Evolutionary conservation across 1,140 invertebrate species (phyloP).

Genomic region (Drosophila gunungcola): DNA sequence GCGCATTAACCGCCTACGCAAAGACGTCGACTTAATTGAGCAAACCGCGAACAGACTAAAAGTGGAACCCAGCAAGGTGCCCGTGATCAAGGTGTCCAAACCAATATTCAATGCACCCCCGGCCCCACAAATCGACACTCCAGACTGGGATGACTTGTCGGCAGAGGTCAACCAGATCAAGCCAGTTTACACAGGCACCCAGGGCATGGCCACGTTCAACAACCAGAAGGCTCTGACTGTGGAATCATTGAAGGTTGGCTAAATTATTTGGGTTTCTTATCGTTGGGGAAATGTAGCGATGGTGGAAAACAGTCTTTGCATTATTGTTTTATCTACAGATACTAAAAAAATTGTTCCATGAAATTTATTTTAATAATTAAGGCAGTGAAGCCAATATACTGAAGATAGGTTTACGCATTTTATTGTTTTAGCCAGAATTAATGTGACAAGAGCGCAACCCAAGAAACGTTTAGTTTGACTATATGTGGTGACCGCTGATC

Average conservation of each 20-base stretch:
- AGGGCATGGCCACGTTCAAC: slow-evolving; percentile 77
- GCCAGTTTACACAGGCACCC: slow-evolving; percentile 67
- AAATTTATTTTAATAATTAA: too few relatives aligned
- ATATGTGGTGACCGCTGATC: too few relatives aligned
- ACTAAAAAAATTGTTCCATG: too few relatives aligned
- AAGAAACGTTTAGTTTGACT: too few relatives aligned
- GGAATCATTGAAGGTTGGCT: slow-evolving; percentile 72
- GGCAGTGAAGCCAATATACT: too few relatives aligned
- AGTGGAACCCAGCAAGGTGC: slow-evolving; percentile 28
- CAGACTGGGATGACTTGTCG: slow-evolving; percentile 52
- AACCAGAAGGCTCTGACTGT: slow-evolving; percentile 72
- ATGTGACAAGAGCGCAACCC: too few relatives aligned
- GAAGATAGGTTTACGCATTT: too few relatives aligned
- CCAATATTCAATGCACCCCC: neutral
- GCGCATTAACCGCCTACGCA: slow-evolving; percentile 52
- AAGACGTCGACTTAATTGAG: slow-evolving; percentile 36
- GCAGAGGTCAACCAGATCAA: slow-evolving; percentile 70
- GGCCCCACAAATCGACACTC: neutral
- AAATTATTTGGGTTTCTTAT: too few relatives aligned
- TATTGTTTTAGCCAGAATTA: too few relatives aligned
- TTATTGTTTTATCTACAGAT: too few relatives aligned
- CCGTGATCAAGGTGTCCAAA: slow-evolving; percentile 11
- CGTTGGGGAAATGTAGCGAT: neutral
- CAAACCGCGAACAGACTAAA: slow-evolving; percentile 26
- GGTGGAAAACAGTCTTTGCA: neutral